A percentile compares a stretch with the other conserved stretches of the same genome.
Evolutionary conservation across 2,888 invertebrate species (phyloP).

Genomic region (Prosapia bicincta): DNA sequence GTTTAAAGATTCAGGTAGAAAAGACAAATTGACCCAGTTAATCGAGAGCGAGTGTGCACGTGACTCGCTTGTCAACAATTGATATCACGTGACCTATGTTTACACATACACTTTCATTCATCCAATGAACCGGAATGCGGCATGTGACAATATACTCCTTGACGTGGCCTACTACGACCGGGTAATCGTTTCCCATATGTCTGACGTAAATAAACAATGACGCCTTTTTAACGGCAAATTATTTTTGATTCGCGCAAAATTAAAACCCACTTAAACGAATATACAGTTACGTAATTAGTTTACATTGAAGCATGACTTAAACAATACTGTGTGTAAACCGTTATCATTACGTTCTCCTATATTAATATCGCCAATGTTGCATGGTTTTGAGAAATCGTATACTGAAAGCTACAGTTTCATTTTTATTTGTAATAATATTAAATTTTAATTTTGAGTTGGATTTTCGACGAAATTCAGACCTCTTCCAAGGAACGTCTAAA

Average conservation of each 20-base stretch:
- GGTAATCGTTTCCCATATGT: too few species aligned
- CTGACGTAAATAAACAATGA: neutral
- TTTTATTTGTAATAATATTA: too few species aligned
- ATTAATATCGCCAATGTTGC: too few species aligned
- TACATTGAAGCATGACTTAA: too few species aligned
- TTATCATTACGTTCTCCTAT: too few species aligned
- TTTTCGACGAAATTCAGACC: too few species aligned
- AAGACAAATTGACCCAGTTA: neutral
- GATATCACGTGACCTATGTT: neutral
- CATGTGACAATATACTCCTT: neutral
- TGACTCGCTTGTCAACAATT: neutral
- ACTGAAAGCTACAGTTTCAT: too few species aligned
- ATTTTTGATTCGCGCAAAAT: neutral
- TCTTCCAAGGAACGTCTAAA: too few species aligned
- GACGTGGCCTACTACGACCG: neutral
- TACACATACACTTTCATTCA: neutral
- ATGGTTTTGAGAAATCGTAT: too few species aligned
- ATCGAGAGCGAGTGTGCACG: neutral
- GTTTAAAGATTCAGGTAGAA: conserved; percentile 2
- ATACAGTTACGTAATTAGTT: too few species aligned
- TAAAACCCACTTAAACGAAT: neutral
- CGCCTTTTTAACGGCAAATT: neutral
- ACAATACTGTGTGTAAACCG: too few species aligned
- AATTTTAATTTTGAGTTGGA: too few species aligned
- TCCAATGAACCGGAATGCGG: neutral